Evolutionary conservation across 2,797 vertebrate genomes (phyloP).

Genomic region (Characodon lateralis): DNA sequence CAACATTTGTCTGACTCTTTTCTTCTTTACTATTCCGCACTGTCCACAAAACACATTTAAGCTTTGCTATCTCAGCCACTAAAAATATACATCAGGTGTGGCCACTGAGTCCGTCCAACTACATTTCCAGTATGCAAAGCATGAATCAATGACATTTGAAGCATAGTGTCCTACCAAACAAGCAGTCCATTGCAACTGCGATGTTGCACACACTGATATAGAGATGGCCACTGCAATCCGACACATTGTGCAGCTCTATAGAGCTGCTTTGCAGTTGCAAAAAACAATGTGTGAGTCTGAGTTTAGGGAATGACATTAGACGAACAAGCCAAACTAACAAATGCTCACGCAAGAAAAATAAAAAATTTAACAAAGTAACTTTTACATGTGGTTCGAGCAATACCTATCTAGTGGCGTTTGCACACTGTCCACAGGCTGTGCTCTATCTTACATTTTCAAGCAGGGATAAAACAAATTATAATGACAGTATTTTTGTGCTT

Average conservation of each 20-base stretch:
- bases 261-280: neutral
- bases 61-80: too few relatives aligned
- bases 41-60: too few relatives aligned
- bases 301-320: neutral
- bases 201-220: neutral
- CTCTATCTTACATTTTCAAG: neutral
- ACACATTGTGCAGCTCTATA: neutral
- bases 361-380: neutral
- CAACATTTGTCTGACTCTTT: neutral
- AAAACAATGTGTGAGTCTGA: neutral
- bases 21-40: neutral
- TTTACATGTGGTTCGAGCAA: neutral
- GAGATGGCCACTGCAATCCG: neutral
- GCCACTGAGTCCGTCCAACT: neutral
- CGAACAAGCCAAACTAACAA: neutral
- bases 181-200: neutral
- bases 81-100: too few relatives aligned
- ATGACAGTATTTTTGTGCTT: neutral
- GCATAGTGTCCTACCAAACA: neutral
- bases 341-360: neutral
- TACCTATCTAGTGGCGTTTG: neutral
- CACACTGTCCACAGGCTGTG: neutral
- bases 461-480: neutral
- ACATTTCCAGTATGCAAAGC: neutral
- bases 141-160: neutral